Evolutionary conservation across 2,888 invertebrate species (phyloP).

Genomic region (Cephus spinipes): DNA sequence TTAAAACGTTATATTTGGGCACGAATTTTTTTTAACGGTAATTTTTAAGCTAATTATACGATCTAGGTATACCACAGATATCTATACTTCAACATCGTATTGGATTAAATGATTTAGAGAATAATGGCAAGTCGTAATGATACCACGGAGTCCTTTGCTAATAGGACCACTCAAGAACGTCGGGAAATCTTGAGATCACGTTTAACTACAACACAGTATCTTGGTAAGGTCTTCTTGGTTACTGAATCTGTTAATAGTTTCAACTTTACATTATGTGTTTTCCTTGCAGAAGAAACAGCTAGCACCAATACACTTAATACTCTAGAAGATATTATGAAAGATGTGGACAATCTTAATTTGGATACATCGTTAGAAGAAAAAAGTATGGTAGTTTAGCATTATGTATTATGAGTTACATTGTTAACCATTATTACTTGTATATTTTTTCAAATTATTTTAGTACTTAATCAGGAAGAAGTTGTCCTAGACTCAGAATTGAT

Average conservation of each 20-base stretch:
- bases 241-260: constrained; percentile 2
- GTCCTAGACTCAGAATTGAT: constrained; percentile 59
- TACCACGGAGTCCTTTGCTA: not conserved
- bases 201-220: constrained; percentile 31
- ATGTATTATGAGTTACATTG: not conserved
- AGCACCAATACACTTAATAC: constrained; percentile 36
- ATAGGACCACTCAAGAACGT: constrained; percentile 40
- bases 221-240: constrained; percentile 40
- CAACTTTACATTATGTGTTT: constrained; percentile 15
- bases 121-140: not conserved
- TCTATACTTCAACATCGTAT: too few species aligned
- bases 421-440: not conserved
- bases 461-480: constrained; percentile 51
- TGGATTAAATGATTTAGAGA: not conserved
- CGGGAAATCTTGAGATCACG: constrained; percentile 41
- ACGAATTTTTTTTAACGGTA: not conserved
- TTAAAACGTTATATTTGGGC: not conserved
- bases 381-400: constrained; percentile 35
- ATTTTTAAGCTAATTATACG: not conserved
- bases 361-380: constrained; percentile 51
- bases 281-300: constrained; percentile 44
- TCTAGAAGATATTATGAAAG: constrained; percentile 45
- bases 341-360: constrained; percentile 46
- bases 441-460: constrained; percentile 30
- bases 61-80: too few species aligned